These are phyloP conservation scores for Unio delphinus DNA, from an alignment of 2,888 invertebrate species.

Conservation along the genomic window DNA sequence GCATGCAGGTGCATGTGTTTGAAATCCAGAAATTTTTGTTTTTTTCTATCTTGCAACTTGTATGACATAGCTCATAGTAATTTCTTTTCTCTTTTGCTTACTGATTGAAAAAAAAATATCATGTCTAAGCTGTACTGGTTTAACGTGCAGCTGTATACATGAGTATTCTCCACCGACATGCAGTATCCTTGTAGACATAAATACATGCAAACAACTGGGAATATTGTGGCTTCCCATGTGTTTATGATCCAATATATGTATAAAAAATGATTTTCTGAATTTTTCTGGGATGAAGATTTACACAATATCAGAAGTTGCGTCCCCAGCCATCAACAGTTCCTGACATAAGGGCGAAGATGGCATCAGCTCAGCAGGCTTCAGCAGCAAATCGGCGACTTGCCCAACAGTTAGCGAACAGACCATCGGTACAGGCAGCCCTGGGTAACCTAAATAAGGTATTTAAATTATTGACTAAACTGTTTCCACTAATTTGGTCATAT, in stretches of 20 bases:
- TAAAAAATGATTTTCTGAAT: conserved; percentile 6
- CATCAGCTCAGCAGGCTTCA: conserved; percentile 54
- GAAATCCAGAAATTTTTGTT: no score
- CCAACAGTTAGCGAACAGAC: conserved; percentile 74
- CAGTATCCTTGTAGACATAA: neutral
- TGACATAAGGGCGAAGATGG: conserved; percentile 60
- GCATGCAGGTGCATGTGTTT: no score
- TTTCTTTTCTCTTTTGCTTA: no score
- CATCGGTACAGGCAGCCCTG: conserved; percentile 70
- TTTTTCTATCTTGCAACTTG: no score
- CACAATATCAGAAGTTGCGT: conserved; percentile 54
- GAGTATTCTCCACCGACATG: neutral
- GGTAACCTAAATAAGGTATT: conserved; percentile 12
- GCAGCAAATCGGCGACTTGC: conserved; percentile 73
- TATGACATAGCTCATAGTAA: no score
- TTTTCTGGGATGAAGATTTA: conserved; percentile 57
- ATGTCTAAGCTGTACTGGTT: no score
- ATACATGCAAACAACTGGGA: conserved; percentile 5
- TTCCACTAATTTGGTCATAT: no score
- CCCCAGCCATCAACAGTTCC: conserved; percentile 48
- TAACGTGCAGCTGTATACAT: no score
- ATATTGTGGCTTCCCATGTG: conserved; percentile 1
- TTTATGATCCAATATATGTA: neutral
- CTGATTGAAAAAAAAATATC: no score
- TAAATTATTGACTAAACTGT: no score